A percentile compares a stretch with the other conserved stretches of the same genome.
These are phyloP conservation scores for Oryzias curvinotus DNA, from an alignment of 2,113 vertebrate genomes.

Conservation along the genomic window DNA sequence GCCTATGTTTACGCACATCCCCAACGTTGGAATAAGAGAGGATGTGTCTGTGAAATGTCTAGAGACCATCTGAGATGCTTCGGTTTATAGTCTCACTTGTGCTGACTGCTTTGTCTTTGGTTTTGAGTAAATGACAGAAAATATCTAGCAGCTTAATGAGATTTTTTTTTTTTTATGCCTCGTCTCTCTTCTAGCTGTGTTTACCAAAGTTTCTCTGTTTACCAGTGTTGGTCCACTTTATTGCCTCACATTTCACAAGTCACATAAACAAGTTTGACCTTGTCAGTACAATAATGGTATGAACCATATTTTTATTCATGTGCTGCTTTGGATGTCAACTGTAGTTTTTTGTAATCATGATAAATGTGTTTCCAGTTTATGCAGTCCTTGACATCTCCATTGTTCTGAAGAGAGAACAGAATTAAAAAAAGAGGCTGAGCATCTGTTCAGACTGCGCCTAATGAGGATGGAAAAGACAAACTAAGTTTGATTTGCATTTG, in stretches of 20 bases:
- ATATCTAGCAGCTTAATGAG: constrained; percentile 37
- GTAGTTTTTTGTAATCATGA: constrained; percentile 20
- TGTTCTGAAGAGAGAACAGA: constrained; percentile 25
- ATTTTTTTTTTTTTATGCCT: constrained; percentile 9
- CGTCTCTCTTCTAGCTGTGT: constrained; percentile 28
- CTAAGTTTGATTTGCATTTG: background rate
- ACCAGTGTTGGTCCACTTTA: constrained; percentile 13
- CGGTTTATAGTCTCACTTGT: constrained; percentile 30
- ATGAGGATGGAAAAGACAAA: constrained; percentile 5
- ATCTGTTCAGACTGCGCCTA: constrained; percentile 46
- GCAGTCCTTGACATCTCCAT: constrained; percentile 12
- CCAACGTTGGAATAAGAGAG: constrained; percentile 24
- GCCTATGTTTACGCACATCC: constrained; percentile 25
- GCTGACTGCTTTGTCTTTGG: constrained; percentile 6
- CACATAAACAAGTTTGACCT: constrained; percentile 17
- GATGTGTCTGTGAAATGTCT: constrained; percentile 9
- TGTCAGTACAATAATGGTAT: background rate
- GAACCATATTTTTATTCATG: constrained; percentile 20
- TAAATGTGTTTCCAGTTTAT: constrained; percentile 2
- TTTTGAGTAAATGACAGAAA: constrained; percentile 46
- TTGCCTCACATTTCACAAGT: constrained; percentile 19
- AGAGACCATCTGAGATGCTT: constrained; percentile 39
- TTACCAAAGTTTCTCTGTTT: constrained; percentile 5
- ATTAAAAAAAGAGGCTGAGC: constrained; percentile 28
- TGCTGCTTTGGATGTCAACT: background rate